Percentiles rank a stretch among this genome's conserved stretches.
These are phyloP conservation scores for Brachionus asplanchnoidis DNA, from an alignment of 1,140 invertebrate genomes.

Conservation along the genomic window DNA sequence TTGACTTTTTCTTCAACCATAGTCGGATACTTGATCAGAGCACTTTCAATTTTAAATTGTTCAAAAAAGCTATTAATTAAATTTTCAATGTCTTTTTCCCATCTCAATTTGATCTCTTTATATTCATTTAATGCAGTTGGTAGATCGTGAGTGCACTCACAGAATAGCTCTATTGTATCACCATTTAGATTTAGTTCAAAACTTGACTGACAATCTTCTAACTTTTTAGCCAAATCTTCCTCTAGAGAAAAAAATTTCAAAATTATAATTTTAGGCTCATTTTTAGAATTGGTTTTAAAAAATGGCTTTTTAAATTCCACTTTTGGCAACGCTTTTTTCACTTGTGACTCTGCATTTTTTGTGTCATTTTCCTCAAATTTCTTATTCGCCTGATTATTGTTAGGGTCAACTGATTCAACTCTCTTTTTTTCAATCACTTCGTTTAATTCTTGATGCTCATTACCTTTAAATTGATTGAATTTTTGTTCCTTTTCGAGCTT, in stretches of 20 bases:
- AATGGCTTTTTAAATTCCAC: background rate
- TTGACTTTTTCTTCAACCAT: background rate
- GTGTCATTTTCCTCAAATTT: background rate
- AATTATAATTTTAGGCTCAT: background rate
- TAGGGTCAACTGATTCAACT: background rate
- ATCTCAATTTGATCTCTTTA: background rate
- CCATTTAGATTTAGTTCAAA: background rate
- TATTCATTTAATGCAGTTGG: background rate
- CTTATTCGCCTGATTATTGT: background rate
- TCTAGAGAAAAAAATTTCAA: background rate
- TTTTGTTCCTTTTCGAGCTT: too few species aligned
- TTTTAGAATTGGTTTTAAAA: background rate
- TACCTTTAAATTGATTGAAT: background rate
- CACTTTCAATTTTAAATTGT: background rate
- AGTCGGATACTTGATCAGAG: background rate
- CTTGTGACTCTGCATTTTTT: background rate
- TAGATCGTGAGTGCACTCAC: background rate
- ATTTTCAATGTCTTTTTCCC: background rate
- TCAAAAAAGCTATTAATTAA: background rate
- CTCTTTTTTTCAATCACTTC: background rate
- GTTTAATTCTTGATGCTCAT: background rate
- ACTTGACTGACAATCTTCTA: background rate
- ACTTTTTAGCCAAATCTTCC: background rate
- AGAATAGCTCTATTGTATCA: background rate
- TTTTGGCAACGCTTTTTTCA: background rate